Conservation (phyloP, 37 sponge, comb jelly and placozoan species). For the Halichondria panicea region DNA sequence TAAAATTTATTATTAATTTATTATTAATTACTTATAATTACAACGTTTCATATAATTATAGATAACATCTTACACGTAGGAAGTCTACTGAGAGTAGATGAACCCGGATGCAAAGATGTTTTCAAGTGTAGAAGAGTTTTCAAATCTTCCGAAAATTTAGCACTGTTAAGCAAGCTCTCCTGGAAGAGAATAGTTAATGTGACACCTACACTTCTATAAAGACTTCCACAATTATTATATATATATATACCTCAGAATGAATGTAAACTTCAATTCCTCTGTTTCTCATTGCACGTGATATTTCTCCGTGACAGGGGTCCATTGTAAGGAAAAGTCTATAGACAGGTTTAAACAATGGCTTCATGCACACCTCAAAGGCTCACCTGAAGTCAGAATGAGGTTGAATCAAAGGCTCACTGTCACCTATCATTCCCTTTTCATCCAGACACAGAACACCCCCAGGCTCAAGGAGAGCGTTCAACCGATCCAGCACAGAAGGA, state of each 20-base stretch:
- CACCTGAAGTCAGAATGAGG: slow-evolving; percentile 95
- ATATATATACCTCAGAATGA: slow-evolving; percentile 40
- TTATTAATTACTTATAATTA: too few species aligned
- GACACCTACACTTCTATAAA: too few species aligned
- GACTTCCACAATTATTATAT: too few species aligned
- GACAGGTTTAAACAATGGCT: not conserved
- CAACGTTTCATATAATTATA: too few species aligned
- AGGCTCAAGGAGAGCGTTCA: slow-evolving; percentile 92
- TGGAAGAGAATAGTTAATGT: too few species aligned
- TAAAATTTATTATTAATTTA: too few species aligned
- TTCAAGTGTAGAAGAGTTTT: too few species aligned
- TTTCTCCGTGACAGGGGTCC: slow-evolving; percentile 90
- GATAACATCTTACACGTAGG: too few species aligned
- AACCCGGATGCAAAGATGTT: too few species aligned
- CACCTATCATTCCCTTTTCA: slow-evolving; percentile 85
- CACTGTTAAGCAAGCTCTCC: too few species aligned
- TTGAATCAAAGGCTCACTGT: slow-evolving; percentile 41
- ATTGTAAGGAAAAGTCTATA: slow-evolving; percentile 88
- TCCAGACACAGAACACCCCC: slow-evolving; percentile 80
- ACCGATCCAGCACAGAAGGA: slow-evolving; percentile 93
- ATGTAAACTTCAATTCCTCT: slow-evolving; percentile 89
- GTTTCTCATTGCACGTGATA: slow-evolving; percentile 97
- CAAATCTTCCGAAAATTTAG: too few species aligned
- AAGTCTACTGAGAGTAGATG: too few species aligned
- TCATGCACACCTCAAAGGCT: not conserved